phyloP scores from a whole-genome alignment of 2,113 vertebrate species.

The Gobio gobio region DNA sequence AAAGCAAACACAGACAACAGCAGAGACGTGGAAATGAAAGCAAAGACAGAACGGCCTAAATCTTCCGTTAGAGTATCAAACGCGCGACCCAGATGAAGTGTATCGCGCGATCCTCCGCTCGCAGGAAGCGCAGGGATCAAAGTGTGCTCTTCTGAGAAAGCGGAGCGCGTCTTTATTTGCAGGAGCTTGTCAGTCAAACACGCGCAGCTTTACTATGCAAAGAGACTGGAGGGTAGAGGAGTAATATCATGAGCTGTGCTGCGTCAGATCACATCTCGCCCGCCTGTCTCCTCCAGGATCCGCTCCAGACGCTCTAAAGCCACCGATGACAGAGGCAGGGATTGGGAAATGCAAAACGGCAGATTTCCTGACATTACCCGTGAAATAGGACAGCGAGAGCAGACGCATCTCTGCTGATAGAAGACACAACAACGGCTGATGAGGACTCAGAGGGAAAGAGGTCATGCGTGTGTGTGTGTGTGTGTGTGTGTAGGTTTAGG shows the following conservation, averaged over 20 bases:
- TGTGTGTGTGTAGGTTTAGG: background rate
- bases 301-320: constrained; percentile 36
- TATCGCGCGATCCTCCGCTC: constrained; percentile 48
- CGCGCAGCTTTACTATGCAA: constrained; percentile 48
- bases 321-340: constrained; percentile 42
- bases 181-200: constrained; percentile 50
- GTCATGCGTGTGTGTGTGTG: background rate
- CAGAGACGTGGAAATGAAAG: constrained; percentile 54
- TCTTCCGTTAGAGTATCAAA: constrained; percentile 44
- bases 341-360: constrained; percentile 31
- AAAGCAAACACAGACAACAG: constrained; percentile 52
- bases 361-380: constrained; percentile 30
- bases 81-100: constrained; percentile 37
- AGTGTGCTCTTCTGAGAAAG: constrained; percentile 47
- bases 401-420: background rate
- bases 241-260: constrained; percentile 44
- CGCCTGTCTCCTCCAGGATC: constrained; percentile 24
- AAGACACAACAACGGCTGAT: background rate
- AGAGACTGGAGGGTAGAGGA: constrained; percentile 39
- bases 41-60: constrained; percentile 50
- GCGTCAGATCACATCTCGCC: constrained; percentile 27
- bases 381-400: constrained; percentile 35
- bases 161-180: constrained; percentile 49
- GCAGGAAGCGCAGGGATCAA: constrained; percentile 57
- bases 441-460: background rate